Conservation (phyloP, 2,888 invertebrate genomes). For the Philereme transversata region DNA sequence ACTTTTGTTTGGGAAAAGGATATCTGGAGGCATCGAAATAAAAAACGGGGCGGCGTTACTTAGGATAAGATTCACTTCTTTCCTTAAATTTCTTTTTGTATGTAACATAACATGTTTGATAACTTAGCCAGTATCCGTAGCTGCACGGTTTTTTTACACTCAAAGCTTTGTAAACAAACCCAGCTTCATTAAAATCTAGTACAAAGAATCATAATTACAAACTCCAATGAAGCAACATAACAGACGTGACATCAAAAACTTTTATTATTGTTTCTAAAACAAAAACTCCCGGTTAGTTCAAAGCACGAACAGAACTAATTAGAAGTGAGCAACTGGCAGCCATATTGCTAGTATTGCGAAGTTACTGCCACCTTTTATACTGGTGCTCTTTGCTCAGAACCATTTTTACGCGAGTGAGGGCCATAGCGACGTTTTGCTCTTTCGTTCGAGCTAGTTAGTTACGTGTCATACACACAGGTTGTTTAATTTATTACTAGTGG, state of each 20-base stretch:
- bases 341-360: constrained; percentile 42
- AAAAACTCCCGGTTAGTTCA: constrained; percentile 37
- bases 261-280: constrained; percentile 33
- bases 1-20: constrained; percentile 34
- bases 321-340: constrained; percentile 50
- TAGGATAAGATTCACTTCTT: not conserved
- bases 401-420: constrained; percentile 56
- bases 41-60: constrained; percentile 1
- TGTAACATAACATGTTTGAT: too few relatives aligned
- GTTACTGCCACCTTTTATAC: constrained; percentile 55
- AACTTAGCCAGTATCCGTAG: too few relatives aligned
- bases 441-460: constrained; percentile 50
- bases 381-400: constrained; percentile 51
- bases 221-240: constrained; percentile 18
- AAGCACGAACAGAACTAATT: constrained; percentile 57
- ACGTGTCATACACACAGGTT: constrained; percentile 37
- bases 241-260: constrained; percentile 24
- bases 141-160: not conserved
- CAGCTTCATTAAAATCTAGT: constrained; percentile 12
- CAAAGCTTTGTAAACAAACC: not conserved
- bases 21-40: constrained; percentile 18
- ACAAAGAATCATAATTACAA: constrained; percentile 18
- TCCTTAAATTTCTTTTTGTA: too few relatives aligned
- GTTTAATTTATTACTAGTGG: too few relatives aligned
- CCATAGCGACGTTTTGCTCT: constrained; percentile 49